These are phyloP conservation scores for Drosophila watanabei DNA, from an alignment of 1,140 invertebrate genomes.

Conservation along the genomic window DNA sequence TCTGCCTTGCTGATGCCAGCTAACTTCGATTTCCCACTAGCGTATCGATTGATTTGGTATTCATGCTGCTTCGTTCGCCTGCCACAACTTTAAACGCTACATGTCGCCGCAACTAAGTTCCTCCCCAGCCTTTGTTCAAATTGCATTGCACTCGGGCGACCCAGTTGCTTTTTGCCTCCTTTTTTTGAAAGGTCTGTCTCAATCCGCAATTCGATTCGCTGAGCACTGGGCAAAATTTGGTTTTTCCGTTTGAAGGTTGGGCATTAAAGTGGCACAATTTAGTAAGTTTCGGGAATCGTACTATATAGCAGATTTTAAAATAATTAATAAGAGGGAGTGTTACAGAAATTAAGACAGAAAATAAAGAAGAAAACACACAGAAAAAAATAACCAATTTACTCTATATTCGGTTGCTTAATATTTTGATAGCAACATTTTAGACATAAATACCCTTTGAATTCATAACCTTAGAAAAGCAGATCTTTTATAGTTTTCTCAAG, in stretches of 20 bases:
- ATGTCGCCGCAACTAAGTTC: slow-evolving; percentile 53
- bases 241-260: background rate
- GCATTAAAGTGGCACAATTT: too few species aligned
- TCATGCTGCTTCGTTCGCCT: slow-evolving; percentile 35
- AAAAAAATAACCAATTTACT: too few species aligned
- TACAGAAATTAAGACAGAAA: too few species aligned
- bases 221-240: slow-evolving; percentile 1
- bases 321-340: background rate
- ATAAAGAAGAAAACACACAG: too few species aligned
- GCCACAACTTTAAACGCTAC: slow-evolving; percentile 51
- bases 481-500: too few species aligned
- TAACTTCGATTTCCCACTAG: slow-evolving; percentile 69
- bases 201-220: slow-evolving; percentile 2
- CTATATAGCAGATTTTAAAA: background rate
- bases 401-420: too few species aligned
- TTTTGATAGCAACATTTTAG: too few species aligned
- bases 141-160: slow-evolving; percentile 49
- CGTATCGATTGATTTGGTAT: slow-evolving; percentile 75
- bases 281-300: background rate
- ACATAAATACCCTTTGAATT: too few species aligned
- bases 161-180: slow-evolving; percentile 16
- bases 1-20: slow-evolving; percentile 55
- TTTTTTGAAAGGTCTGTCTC: slow-evolving; percentile 14
- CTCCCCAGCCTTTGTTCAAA: slow-evolving; percentile 56
- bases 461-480: too few species aligned